Base-by-base conservation (phyloP, 2,113 vertebrate genomes). In the Dolichallabes microphthalmus region DNA sequence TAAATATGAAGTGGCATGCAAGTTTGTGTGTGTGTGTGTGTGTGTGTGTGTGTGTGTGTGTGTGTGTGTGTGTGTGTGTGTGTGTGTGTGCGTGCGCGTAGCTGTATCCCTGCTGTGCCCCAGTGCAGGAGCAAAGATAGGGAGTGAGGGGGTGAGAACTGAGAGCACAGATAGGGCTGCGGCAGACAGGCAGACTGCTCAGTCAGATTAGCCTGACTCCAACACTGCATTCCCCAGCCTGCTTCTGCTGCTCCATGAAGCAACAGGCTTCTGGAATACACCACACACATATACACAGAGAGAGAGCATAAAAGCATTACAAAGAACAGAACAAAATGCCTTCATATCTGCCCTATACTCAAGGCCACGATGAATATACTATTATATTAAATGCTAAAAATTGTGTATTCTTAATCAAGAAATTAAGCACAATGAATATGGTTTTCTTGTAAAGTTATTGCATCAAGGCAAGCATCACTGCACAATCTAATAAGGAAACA, bases 91-190 rank as follows among this genome's bases (percentile, higher is more conserved):
- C 82, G 63, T 68, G 74, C 27, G 60, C 63, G 75, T 73, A 55
- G 27, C 58, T 63, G 86, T 74, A 87, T 83, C 82, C 83, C 89
- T 86, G 82, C 87, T 87, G 89, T 89, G 88, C 64, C 86, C 57
- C 81, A 81, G 83, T 80, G 78, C 87, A 86, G 90, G 91, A 87
- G 92, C 89, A 93, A 93, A 95, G 96, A 96, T 95, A 95, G 93
- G 88, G 91, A 91, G 92, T 95, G 95, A 96, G 96, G 97, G 94
- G 97, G 94, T 94, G 92, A 94, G 94, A 95, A 96, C 96, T 94
- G 95, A 96, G 96, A 96, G 94, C 94, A 92, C 95, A 96, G 94
- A 96, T 96, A 93, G 93, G 92, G 93, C 94, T 91, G 92, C 93
- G 93, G 95, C 94, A 93, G 94, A 92, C 94, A 94, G 95, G 95